phyloP scores from a whole-genome alignment of 2,797 vertebrate genomes.

The Gobionotothen gibberifrons region DNA sequence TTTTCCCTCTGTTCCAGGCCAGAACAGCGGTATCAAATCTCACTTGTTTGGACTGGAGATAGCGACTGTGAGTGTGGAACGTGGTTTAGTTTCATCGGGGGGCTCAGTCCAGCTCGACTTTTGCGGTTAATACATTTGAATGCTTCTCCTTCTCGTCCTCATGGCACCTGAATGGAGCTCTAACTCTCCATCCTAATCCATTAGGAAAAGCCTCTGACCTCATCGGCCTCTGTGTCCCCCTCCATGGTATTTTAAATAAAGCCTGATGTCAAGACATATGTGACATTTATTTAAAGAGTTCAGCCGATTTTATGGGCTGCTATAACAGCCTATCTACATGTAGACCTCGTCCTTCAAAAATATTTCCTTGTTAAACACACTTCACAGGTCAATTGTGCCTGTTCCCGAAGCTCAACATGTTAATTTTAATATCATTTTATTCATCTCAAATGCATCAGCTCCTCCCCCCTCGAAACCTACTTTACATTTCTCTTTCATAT shows the following conservation, averaged over 20 bases:
- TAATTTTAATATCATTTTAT: slow-evolving; percentile 71
- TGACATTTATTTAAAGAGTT: slow-evolving; percentile 43
- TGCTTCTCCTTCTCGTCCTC: slow-evolving; percentile 72
- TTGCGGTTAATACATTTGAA: slow-evolving; percentile 62
- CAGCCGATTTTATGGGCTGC: slow-evolving; percentile 51
- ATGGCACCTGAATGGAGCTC: slow-evolving; percentile 63
- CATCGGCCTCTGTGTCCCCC: slow-evolving; percentile 43
- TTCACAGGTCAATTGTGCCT: slow-evolving; percentile 65
- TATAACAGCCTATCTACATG: slow-evolving; percentile 19
- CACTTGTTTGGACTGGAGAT: slow-evolving; percentile 82
- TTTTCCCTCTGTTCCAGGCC: slow-evolving; percentile 72
- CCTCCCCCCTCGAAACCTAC: slow-evolving; percentile 67
- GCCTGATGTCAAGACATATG: slow-evolving; percentile 47
- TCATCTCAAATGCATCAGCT: slow-evolving; percentile 70
- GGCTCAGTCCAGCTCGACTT: slow-evolving; percentile 50
- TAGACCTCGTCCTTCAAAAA: slow-evolving; percentile 29
- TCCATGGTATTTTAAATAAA: slow-evolving; percentile 68
- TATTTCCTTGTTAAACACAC: slow-evolving; percentile 57
- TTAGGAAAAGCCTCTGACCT: slow-evolving; percentile 79
- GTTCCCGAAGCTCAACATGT: slow-evolving; percentile 45
- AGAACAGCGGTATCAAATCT: slow-evolving; percentile 77
- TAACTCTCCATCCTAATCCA: slow-evolving; percentile 72
- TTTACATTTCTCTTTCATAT: slow-evolving; percentile 80
- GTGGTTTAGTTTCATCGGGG: slow-evolving; percentile 61
- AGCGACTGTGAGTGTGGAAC: slow-evolving; percentile 56